A percentile compares a stretch with the other conserved stretches of the same genome.
Conservation (phyloP, 2,888 invertebrate species). For the Synergus itoensis region DNA sequence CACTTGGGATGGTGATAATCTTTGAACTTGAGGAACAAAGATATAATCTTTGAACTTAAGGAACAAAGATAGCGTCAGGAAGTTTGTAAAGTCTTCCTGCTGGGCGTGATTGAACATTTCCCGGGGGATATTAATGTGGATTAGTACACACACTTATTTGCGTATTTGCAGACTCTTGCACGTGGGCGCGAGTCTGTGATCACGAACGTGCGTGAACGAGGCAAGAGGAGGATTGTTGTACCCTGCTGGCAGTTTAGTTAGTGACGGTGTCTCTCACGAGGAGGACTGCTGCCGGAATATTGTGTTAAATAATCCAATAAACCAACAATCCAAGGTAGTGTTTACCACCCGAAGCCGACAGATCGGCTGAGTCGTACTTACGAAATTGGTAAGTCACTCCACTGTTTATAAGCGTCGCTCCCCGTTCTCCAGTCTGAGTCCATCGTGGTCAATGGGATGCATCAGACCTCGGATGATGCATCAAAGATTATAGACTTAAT, state of each 20-base stretch:
- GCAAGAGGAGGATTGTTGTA: conserved; percentile 50
- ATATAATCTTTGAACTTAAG: not conserved
- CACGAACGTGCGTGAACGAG: conserved; percentile 50
- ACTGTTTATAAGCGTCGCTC: not conserved
- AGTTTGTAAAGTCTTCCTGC: conserved; percentile 14
- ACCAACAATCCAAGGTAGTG: not conserved
- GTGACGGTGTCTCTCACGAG: conserved; percentile 63
- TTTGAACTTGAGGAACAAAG: not conserved
- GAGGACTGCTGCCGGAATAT: conserved; percentile 56
- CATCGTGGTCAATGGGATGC: not conserved
- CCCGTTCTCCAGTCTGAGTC: not conserved
- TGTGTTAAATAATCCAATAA: conserved; percentile 38
- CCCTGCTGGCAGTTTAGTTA: conserved; percentile 56
- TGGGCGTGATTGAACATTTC: conserved; percentile 21
- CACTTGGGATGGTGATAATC: not conserved
- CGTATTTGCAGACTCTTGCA: conserved; percentile 51
- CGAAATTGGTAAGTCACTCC: conserved; percentile 50
- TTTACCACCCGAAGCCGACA: conserved; percentile 18
- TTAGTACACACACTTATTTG: conserved; percentile 2
- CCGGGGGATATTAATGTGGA: conserved; percentile 40
- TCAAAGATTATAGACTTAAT: not conserved
- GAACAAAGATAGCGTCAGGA: conserved; percentile 15
- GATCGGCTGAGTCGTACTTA: conserved; percentile 44
- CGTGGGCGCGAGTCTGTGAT: conserved; percentile 54
- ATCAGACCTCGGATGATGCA: not conserved